Conservation (phyloP, 2,113 vertebrate species). For the Cyanoderma ruficeps region DNA sequence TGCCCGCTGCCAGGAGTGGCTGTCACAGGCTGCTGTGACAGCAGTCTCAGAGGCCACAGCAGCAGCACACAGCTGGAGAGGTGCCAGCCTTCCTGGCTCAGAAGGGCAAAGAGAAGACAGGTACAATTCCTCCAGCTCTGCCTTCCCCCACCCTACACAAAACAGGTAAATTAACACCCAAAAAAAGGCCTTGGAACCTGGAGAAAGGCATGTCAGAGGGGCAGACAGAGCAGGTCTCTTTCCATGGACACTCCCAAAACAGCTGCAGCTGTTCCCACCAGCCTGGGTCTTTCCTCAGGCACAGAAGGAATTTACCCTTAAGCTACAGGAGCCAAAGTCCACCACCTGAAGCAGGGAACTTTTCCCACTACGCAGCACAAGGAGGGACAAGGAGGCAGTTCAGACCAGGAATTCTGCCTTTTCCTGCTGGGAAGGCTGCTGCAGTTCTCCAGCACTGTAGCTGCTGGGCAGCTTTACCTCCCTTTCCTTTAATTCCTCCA, state of each 20-base stretch:
- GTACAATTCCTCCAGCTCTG: neutral
- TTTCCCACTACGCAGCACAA: accelerated
- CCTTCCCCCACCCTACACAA: neutral
- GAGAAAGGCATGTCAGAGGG: neutral
- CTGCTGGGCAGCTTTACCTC: neutral
- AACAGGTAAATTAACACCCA: neutral
- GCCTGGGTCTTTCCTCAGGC: neutral
- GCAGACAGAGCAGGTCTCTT: neutral
- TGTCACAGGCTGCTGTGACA: neutral
- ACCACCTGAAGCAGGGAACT: neutral
- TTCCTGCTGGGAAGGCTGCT: neutral
- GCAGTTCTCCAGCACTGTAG: neutral
- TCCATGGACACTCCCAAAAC: neutral
- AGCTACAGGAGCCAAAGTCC: neutral
- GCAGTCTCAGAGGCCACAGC: neutral
- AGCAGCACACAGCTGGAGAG: neutral
- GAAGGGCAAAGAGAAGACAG: neutral
- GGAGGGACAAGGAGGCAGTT: neutral
- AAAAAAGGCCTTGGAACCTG: neutral
- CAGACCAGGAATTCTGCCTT: neutral
- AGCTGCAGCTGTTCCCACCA: neutral
- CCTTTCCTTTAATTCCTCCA: neutral
- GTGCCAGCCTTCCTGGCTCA: neutral
- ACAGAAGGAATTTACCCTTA: neutral
- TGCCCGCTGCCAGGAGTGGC: neutral